phyloP scores from a whole-genome alignment of 1,140 invertebrate genomes.

The Lethrus apterus region DNA sequence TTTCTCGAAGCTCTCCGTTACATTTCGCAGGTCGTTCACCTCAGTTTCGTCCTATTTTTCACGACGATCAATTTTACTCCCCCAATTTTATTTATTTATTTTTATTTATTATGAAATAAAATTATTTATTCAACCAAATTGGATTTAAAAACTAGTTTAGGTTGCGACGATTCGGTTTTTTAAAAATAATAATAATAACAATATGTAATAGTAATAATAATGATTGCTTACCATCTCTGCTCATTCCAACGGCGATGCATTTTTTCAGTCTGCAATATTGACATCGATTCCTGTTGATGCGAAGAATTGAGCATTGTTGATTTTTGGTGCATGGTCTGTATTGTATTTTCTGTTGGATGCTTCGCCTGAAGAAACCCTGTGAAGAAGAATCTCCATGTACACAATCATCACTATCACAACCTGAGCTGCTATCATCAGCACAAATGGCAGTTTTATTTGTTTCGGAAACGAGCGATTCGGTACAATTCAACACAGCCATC shows the following conservation, averaged over 20 bases:
- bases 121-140: no score
- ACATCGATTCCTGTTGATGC: conserved; percentile 95
- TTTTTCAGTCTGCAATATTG: conserved; percentile 96
- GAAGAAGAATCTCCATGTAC: conserved; percentile 50
- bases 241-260: conserved; percentile 98
- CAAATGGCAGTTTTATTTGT: conserved; percentile 9
- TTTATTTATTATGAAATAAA: neutral
- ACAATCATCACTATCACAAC: conserved; percentile 52
- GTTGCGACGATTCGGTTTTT: no score
- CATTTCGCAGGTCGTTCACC: conserved; percentile 35
- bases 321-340: conserved; percentile 96
- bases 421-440: conserved; percentile 38
- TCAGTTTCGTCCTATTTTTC: conserved; percentile 17
- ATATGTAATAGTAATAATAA: no score
- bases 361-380: conserved; percentile 79
- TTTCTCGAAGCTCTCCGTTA: conserved; percentile 34
- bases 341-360: conserved; percentile 97
- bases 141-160: no score
- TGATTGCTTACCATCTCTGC: conserved; percentile 79
- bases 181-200: neutral
- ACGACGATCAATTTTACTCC: neutral
- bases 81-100: neutral
- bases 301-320: conserved; percentile 92
- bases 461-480: conserved; percentile 27
- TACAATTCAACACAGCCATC: conserved; percentile 39